Evolutionary conservation across 2,113 vertebrate species (phyloP).

Genomic region (Daboia siamensis): DNA sequence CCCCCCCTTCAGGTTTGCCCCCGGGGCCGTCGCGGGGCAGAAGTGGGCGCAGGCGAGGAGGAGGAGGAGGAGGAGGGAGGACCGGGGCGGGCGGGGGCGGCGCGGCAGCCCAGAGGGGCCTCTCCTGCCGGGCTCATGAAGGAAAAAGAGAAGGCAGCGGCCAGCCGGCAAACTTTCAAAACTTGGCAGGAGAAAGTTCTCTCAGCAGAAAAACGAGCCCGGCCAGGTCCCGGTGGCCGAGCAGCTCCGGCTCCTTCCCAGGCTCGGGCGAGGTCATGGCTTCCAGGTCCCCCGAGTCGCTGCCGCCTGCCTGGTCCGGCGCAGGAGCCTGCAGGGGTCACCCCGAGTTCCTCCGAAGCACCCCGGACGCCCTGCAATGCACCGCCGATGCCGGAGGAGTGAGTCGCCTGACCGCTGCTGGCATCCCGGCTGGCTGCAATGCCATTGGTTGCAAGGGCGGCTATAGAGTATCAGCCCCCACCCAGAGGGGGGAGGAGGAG

Average conservation of each 20-base stretch:
- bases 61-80: not conserved
- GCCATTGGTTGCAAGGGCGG: constrained; percentile 60
- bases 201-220: not conserved
- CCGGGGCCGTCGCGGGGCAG: not conserved
- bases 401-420: not conserved
- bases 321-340: constrained; percentile 6
- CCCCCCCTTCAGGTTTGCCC: constrained; percentile 42
- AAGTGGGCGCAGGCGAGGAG: not conserved
- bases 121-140: not conserved
- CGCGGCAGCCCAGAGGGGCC: not conserved
- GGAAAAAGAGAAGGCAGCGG: not conserved
- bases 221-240: not conserved
- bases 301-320: not conserved
- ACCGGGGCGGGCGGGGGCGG: not conserved
- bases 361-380: constrained; percentile 10
- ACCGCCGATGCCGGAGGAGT: not conserved
- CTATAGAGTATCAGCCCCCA: constrained; percentile 28
- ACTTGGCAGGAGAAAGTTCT: not conserved
- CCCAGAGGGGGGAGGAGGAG: constrained; percentile 1
- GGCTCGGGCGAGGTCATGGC: not conserved
- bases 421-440: constrained; percentile 44
- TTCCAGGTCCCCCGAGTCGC: not conserved
- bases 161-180: constrained; percentile 16
- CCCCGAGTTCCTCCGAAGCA: constrained; percentile 3
- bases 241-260: not conserved